These are phyloP conservation scores for Mus spretus DNA, from an alignment of 2,797 vertebrate species.

Conservation along the genomic window DNA sequence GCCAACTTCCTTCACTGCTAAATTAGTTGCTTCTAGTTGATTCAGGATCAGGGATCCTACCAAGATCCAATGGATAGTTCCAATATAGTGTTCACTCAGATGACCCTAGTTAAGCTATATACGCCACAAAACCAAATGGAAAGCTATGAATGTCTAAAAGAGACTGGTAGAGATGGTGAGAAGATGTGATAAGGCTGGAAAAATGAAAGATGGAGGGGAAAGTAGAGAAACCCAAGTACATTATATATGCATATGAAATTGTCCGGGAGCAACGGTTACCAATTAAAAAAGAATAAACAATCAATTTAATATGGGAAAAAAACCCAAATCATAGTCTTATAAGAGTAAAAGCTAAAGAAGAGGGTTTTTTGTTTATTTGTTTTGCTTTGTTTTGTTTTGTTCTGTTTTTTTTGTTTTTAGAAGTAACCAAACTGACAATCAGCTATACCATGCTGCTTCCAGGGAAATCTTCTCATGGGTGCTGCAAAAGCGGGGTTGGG, in stretches of 20 bases:
- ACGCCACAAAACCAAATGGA: background rate
- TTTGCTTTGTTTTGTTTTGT: too few species aligned
- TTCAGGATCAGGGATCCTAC: background rate
- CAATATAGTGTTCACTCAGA: background rate
- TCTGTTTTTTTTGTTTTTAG: background rate
- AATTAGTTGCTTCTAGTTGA: background rate
- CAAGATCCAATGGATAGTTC: background rate
- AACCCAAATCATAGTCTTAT: background rate
- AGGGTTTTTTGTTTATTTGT: too few species aligned
- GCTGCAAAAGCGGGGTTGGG: background rate
- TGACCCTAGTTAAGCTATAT: background rate
- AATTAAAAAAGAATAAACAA: background rate
- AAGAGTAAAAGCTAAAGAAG: background rate
- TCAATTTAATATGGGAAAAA: background rate
- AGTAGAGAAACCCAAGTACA: background rate
- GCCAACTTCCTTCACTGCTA: background rate
- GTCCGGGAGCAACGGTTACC: background rate
- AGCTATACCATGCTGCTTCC: too few species aligned
- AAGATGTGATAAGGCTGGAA: background rate
- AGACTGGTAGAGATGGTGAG: background rate
- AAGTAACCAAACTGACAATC: background rate
- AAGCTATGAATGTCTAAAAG: background rate
- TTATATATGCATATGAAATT: background rate
- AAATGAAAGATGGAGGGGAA: background rate
- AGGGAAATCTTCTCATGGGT: background rate